These are phyloP conservation scores for Trogon surrucura DNA, from an alignment of 2,113 vertebrate species.

Conservation along the genomic window DNA sequence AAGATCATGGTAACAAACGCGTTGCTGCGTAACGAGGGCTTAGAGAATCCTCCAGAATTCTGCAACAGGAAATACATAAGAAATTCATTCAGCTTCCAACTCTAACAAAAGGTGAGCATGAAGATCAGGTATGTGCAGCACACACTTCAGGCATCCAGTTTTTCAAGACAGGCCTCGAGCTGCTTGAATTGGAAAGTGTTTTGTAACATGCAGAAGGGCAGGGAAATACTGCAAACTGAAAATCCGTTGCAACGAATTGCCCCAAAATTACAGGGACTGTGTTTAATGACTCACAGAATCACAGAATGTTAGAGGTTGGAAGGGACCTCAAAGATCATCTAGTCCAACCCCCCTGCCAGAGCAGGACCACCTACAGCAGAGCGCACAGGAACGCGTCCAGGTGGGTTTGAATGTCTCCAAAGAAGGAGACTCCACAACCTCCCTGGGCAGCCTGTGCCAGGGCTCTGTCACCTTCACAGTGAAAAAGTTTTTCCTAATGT, in stretches of 20 bases:
- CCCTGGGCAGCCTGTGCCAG: too few relatives aligned
- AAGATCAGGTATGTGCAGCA: rapidly evolving
- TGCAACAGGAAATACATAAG: conserved; percentile 51
- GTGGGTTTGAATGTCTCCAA: too few relatives aligned
- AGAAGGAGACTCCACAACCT: too few relatives aligned
- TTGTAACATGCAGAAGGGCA: background rate
- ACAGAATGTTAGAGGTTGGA: too few relatives aligned
- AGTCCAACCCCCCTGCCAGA: too few relatives aligned
- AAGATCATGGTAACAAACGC: conserved; percentile 87
- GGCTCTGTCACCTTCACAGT: too few relatives aligned
- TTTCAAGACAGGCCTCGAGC: background rate
- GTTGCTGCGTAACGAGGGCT: conserved; percentile 78
- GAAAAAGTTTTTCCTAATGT: too few relatives aligned
- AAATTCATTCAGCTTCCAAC: background rate
- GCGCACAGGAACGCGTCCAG: too few relatives aligned
- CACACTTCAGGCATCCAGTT: background rate
- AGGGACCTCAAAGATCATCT: too few relatives aligned
- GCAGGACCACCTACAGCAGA: too few relatives aligned
- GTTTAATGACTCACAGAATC: too few relatives aligned
- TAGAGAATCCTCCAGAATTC: conserved; percentile 77
- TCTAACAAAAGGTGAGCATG: background rate
- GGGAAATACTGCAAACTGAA: background rate
- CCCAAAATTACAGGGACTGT: background rate
- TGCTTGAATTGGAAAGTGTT: background rate
- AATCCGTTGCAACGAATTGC: background rate